A percentile compares a stretch with the other conserved stretches of the same genome.
phyloP scores from a whole-genome alignment of 2,888 invertebrate genomes.

The Drosophila greeni region DNA sequence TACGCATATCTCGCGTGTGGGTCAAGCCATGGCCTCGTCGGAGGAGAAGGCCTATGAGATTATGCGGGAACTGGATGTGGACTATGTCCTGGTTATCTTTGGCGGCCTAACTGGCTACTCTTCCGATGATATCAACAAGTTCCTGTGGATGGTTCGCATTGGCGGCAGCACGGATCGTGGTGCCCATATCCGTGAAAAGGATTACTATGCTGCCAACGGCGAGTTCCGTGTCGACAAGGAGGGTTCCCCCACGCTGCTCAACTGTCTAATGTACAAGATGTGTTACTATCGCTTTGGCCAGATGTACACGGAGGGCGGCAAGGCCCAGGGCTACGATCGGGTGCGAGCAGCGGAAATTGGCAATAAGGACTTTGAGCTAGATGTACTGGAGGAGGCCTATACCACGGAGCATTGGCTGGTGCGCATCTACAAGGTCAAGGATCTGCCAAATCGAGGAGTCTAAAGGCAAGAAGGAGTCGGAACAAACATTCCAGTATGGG shows the following conservation, averaged over 20 bases:
- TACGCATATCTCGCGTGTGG: slow-evolving; percentile 98
- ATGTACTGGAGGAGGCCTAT: slow-evolving; percentile 99
- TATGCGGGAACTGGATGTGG: slow-evolving; percentile 97
- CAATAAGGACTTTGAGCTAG: slow-evolving; percentile 98
- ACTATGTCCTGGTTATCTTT: slow-evolving; percentile 98
- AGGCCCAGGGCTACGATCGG: slow-evolving; percentile 97
- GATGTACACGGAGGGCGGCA: slow-evolving; percentile 95
- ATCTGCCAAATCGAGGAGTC: slow-evolving; percentile 91
- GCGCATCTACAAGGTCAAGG: slow-evolving; percentile 98
- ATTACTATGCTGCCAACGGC: slow-evolving; percentile 96
- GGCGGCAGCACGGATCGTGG: slow-evolving; percentile 97
- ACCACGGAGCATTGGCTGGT: slow-evolving; percentile 99
- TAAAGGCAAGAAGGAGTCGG: slow-evolving; percentile 77
- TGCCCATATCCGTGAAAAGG: slow-evolving; percentile 95
- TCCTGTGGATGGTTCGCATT: slow-evolving; percentile 99
- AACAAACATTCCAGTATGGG: slow-evolving; percentile 12
- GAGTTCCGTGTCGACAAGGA: slow-evolving; percentile 98
- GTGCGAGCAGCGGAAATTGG: slow-evolving; percentile 98
- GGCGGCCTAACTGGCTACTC: slow-evolving; percentile 99
- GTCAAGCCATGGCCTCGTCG: slow-evolving; percentile 98
- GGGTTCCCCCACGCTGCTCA: slow-evolving; percentile 93
- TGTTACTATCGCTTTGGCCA: slow-evolving; percentile 98
- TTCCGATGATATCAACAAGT: slow-evolving; percentile 99
- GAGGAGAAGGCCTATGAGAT: slow-evolving; percentile 99
- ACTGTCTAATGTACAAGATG: slow-evolving; percentile 99